Percentiles rank a stretch among this genome's conserved stretches.
phyloP scores from a whole-genome alignment of 1,140 invertebrate species.

The Chironomus tepperi region DNA sequence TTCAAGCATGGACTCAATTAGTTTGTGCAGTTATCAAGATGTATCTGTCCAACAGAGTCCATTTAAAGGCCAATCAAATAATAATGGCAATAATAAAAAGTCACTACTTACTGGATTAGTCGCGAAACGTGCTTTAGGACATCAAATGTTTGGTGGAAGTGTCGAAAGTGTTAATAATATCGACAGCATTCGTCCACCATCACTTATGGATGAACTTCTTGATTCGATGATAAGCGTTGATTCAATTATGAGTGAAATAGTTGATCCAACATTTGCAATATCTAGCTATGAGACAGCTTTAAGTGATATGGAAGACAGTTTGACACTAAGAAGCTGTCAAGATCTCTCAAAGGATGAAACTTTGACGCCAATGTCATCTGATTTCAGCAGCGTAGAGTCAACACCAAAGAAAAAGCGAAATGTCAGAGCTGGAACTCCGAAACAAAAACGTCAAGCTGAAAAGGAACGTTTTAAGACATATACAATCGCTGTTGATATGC shows the following conservation, averaged over 20 bases:
- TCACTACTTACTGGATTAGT: constrained; percentile 58
- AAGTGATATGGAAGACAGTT: constrained; percentile 51
- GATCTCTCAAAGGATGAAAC: constrained; percentile 41
- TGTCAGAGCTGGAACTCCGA: constrained; percentile 54
- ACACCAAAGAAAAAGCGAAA: constrained; percentile 54
- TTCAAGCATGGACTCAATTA: constrained; percentile 53
- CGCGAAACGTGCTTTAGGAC: constrained; percentile 56
- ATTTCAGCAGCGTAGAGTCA: constrained; percentile 59
- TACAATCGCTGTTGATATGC: constrained; percentile 54
- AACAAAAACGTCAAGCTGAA: constrained; percentile 59
- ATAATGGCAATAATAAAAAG: constrained; percentile 40
- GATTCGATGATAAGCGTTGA: constrained; percentile 78
- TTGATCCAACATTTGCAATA: constrained; percentile 43
- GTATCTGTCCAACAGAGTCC: constrained; percentile 27
- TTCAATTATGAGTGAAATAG: constrained; percentile 69
- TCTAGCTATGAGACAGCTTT: constrained; percentile 37
- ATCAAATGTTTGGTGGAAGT: constrained; percentile 33
- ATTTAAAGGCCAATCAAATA: constrained; percentile 34
- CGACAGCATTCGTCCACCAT: constrained; percentile 74
- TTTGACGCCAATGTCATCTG: constrained; percentile 44
- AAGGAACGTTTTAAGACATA: constrained; percentile 73
- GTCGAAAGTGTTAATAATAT: constrained; percentile 50
- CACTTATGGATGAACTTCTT: constrained; percentile 64
- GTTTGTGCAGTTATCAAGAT: constrained; percentile 33
- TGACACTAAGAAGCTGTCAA: constrained; percentile 38